Evolutionary conservation across 1,140 invertebrate species (phyloP), one percentile per base, ranked within the genome.

Genomic region (Battus philenor): DNA sequence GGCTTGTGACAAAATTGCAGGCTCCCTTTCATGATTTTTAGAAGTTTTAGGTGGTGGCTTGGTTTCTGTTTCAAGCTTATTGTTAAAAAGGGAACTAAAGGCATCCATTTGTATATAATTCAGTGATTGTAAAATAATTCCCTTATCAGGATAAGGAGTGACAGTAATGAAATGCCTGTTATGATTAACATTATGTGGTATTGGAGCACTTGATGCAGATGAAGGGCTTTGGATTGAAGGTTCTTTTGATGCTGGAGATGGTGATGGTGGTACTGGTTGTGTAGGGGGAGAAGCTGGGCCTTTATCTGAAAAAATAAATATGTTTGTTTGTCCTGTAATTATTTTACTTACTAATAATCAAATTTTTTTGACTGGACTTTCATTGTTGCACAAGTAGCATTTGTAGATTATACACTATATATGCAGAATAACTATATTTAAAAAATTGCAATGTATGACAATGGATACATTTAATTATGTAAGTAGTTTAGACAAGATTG

Each of bases 81-180:
- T 52, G 29, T 61, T 66, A 45, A 82, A 82, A 18, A 80, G 45
- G 24, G 77, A 78, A 52, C 70, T 81, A 46, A 85, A 73, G 5
- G 68, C 78, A 75, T 85, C 81, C 81, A 85, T 85, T 60, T 85
- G 75, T 47, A 85, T 85, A 33, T 82, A 82, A 44, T 85, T 85
- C 2, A 85, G 60, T 11, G 81, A 85, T 39, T 79, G 64, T 1
- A 82, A 54, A 50, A 85, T 81, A 3, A 85, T 46, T 24, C 81
- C 78, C 22, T 71, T 73, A 27, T 79, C 64, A 13, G 78, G 78
- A 30, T 82, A 85, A 30, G 78, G 81, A 18, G 72, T 80, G 7
- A 48, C 16, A n/a, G 47, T 46, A 17, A 53, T 52, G 12, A 57
- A 41, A 36, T 59, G 44, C 17, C 27, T 45, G 36, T 43, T 47